Evolutionary conservation across 1,140 invertebrate genomes (phyloP).

Genomic region (Probaryconus sp.): DNA sequence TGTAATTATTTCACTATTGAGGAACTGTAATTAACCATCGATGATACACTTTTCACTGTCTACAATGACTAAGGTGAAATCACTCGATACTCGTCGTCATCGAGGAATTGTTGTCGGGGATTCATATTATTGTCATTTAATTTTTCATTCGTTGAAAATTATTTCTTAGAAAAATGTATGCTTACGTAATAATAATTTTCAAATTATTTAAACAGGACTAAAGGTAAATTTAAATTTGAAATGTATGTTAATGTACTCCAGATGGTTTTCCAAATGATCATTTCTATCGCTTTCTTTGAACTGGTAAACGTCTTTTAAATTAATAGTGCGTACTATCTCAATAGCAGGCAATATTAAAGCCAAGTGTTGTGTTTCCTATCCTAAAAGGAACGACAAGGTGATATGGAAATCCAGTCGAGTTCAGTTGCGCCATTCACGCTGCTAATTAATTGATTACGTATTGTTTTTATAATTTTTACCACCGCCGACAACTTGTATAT

Average conservation of each 20-base stretch:
- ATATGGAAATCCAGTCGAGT: slow-evolving; percentile 36
- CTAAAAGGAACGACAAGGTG: slow-evolving; percentile 55
- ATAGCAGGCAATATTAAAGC: slow-evolving; percentile 25
- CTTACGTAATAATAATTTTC: too few relatives aligned
- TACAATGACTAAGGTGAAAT: too few relatives aligned
- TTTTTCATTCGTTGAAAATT: too few relatives aligned
- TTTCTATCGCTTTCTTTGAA: background rate
- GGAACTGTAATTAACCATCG: slow-evolving; percentile 5
- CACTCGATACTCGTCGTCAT: too few relatives aligned
- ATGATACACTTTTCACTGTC: too few relatives aligned
- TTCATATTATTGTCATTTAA: too few relatives aligned
- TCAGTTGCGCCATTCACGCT: background rate
- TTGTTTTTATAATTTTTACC: slow-evolving; percentile 42
- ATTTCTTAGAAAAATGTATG: too few relatives aligned
- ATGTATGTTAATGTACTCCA: background rate
- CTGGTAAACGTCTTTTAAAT: slow-evolving; percentile 10
- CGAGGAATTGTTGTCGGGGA: background rate
- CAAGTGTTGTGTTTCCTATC: slow-evolving; percentile 23
- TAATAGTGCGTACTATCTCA: slow-evolving; percentile 12
- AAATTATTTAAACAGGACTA: too few relatives aligned
- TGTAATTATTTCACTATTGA: slow-evolving; percentile 3
- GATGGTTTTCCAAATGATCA: background rate
- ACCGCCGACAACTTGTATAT: too few relatives aligned
- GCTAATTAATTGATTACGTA: slow-evolving; percentile 33
- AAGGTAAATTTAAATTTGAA: too few relatives aligned